phyloP scores from a whole-genome alignment of 1,140 invertebrate genomes.

The Acromyrmex heyeri region DNA sequence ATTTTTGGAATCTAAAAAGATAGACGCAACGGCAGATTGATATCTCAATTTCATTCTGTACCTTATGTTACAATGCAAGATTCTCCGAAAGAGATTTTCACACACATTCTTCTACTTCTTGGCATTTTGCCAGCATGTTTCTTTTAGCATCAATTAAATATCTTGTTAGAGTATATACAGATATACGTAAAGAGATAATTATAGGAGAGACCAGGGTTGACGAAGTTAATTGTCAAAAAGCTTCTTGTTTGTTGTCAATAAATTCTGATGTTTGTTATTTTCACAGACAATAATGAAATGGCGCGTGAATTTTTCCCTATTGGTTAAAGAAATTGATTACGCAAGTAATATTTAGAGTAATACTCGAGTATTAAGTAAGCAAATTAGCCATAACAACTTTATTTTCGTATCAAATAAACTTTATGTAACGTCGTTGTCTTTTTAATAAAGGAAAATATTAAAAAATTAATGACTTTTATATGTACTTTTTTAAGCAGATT shows the following conservation, averaged over 20 bases:
- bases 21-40: neutral
- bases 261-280: neutral
- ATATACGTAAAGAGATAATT: neutral
- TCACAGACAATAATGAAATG: neutral
- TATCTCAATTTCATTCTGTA: neutral
- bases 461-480: neutral
- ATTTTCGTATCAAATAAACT: slow-evolving; percentile 7
- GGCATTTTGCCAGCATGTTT: neutral
- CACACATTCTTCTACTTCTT: neutral
- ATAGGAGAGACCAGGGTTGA: neutral
- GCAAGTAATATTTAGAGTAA: neutral
- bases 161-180: neutral
- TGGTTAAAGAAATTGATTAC: slow-evolving; percentile 18
- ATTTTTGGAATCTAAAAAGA: neutral
- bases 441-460: neutral
- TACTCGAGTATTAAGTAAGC: neutral
- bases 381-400: slow-evolving; percentile 10
- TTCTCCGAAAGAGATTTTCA: neutral
- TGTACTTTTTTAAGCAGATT: no score
- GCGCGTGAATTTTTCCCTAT: neutral
- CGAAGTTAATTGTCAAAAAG: no score
- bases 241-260: no score
- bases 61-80: neutral
- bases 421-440: neutral
- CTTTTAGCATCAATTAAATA: slow-evolving; percentile 13